Percentiles rank a stretch among this genome's conserved stretches.
Evolutionary conservation across 2,888 invertebrate genomes (phyloP).

Genomic region (Priocnemis perturbator): DNA sequence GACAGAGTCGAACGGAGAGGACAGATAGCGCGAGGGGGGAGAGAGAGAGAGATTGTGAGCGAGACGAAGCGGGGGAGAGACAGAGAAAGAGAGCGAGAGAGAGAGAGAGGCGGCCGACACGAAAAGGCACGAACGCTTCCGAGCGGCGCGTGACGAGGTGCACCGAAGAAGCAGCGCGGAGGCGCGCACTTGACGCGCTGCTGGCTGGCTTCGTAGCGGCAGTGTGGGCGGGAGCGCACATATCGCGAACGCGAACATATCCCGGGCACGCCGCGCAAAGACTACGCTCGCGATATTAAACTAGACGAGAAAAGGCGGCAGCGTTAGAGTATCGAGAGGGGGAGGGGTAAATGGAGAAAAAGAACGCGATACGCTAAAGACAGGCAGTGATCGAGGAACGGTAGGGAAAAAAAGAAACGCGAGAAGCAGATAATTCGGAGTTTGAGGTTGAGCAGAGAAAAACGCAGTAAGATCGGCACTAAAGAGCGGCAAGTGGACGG

Average conservation of each 20-base stretch:
- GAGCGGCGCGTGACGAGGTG: conserved; percentile 52
- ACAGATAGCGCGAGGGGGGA: conserved; percentile 33
- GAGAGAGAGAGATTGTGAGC: conserved; percentile 4
- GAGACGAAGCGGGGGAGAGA: not conserved
- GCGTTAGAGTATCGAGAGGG: not conserved
- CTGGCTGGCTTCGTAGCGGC: conserved; percentile 31
- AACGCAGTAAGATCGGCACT: too few relatives aligned
- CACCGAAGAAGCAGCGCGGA: conserved; percentile 47
- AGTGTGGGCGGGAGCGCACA: conserved; percentile 15
- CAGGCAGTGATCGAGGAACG: too few relatives aligned
- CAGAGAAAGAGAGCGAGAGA: conserved; percentile 25
- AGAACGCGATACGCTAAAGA: not conserved
- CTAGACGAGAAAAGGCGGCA: not conserved
- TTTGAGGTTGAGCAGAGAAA: too few relatives aligned
- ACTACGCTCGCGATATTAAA: conserved; percentile 15
- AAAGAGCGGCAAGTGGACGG: too few relatives aligned
- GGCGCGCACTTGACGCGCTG: conserved; percentile 58
- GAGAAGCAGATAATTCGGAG: too few relatives aligned
- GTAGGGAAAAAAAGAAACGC: too few relatives aligned
- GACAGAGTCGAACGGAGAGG: conserved; percentile 20
- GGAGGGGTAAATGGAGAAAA: not conserved
- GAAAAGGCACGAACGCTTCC: conserved; percentile 64
- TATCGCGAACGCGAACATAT: conserved; percentile 3
- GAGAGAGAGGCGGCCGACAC: conserved; percentile 34
- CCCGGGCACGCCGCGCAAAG: conserved; percentile 5